Percentiles rank a stretch among this genome's conserved stretches.
Conservation (phyloP, 1,140 invertebrate species). For the Brachionus paranguensis region DNA sequence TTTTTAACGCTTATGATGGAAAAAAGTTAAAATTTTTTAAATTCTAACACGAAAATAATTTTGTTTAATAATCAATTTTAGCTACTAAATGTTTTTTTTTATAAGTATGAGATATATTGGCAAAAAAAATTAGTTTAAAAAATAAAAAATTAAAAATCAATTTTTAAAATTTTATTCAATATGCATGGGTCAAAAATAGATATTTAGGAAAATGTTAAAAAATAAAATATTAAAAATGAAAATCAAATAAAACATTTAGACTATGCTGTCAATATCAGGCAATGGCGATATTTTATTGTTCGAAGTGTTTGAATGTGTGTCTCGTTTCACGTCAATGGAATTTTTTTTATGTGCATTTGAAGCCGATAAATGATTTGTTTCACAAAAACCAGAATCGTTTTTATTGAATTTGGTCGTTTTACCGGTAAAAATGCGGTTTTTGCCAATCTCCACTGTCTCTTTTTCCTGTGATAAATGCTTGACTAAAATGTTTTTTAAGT, state of each 20-base stretch:
- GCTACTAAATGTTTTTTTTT: too few relatives aligned
- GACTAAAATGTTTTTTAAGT: background rate
- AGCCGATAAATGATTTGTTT: background rate
- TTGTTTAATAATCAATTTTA: too few relatives aligned
- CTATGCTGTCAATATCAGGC: slow-evolving; percentile 29
- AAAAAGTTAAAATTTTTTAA: too few relatives aligned
- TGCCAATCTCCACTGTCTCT: background rate
- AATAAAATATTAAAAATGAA: background rate
- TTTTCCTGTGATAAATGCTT: slow-evolving; percentile 6
- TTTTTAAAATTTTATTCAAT: too few relatives aligned
- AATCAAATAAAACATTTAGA: background rate
- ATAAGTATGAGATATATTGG: too few relatives aligned
- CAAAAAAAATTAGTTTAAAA: too few relatives aligned
- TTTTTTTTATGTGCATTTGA: background rate
- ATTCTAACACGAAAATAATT: too few relatives aligned
- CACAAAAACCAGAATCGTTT: slow-evolving; percentile 35
- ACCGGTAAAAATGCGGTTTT: background rate
- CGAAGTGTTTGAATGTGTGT: background rate
- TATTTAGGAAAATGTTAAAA: background rate
- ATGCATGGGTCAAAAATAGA: too few relatives aligned
- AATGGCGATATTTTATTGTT: slow-evolving; percentile 7
- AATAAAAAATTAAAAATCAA: too few relatives aligned
- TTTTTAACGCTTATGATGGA: too few relatives aligned
- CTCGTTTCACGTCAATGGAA: background rate
- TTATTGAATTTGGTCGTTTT: background rate